Percentiles rank a stretch among this genome's conserved stretches.
Evolutionary conservation across 2,888 invertebrate genomes (phyloP).

Genomic region (Mylabris sibirica): DNA sequence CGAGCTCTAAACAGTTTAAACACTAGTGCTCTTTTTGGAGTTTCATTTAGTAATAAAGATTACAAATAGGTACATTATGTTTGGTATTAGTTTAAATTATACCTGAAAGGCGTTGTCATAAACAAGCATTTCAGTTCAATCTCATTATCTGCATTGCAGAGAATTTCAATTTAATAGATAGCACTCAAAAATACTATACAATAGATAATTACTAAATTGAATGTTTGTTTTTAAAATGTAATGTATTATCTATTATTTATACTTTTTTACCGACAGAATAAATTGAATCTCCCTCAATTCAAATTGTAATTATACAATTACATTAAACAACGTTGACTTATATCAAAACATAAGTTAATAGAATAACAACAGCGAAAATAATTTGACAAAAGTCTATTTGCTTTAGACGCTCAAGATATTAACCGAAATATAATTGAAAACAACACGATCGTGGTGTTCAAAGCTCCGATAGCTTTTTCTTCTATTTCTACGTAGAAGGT

Average conservation of each 20-base stretch:
- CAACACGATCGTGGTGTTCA: too few relatives aligned
- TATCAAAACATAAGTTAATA: too few relatives aligned
- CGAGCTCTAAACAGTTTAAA: background rate
- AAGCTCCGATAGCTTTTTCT: too few relatives aligned
- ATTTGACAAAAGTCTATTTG: too few relatives aligned
- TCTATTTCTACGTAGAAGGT: too few relatives aligned
- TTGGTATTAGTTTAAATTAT: constrained; percentile 1
- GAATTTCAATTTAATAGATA: background rate
- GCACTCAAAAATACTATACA: background rate
- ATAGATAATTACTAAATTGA: background rate
- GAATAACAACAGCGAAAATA: too few relatives aligned
- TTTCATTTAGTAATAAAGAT: background rate
- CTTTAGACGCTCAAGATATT: too few relatives aligned
- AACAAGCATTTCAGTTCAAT: background rate
- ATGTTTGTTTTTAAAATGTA: background rate
- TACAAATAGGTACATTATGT: background rate
- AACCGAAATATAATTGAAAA: too few relatives aligned
- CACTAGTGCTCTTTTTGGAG: background rate
- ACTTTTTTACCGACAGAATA: too few relatives aligned
- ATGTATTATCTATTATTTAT: background rate
- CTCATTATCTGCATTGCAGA: background rate
- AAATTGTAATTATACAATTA: background rate
- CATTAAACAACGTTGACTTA: background rate
- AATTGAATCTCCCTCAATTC: background rate
- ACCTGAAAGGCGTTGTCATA: constrained; percentile 5